A percentile compares a stretch with the other conserved stretches of the same genome.
Evolutionary conservation across 1,140 invertebrate genomes (phyloP).

Genomic region (Meloidogyne hapla): DNA sequence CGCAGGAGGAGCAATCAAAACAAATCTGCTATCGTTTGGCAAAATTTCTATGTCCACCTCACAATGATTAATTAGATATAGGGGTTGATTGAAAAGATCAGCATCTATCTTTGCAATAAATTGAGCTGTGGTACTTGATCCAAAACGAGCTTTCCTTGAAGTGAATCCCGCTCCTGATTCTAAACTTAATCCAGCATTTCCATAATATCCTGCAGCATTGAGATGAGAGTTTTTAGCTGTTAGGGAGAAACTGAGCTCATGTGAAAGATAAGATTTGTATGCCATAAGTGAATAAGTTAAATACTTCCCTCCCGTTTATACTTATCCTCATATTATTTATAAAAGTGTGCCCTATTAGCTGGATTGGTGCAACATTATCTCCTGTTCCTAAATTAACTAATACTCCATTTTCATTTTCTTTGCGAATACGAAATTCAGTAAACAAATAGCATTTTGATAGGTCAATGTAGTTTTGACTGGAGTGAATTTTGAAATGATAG

Average conservation of each 20-base stretch:
- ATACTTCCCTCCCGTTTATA: conserved; percentile 8
- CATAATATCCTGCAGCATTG: conserved; percentile 6
- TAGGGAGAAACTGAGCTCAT: not conserved
- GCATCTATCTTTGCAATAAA: conserved; percentile 11
- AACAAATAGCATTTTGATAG: not conserved
- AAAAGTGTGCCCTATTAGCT: conserved; percentile 6
- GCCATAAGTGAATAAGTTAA: not conserved
- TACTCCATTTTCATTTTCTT: not conserved
- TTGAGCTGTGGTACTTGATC: not conserved
- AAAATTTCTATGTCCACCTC: conserved; percentile 12
- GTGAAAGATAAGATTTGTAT: not conserved
- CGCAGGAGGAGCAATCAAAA: not conserved
- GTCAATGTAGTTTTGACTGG: conserved; percentile 10
- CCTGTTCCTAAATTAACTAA: not conserved
- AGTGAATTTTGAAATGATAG: conserved; percentile 18
- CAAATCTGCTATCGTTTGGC: conserved; percentile 1
- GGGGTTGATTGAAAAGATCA: conserved; percentile 14
- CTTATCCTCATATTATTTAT: conserved; percentile 6
- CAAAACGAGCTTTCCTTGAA: not conserved
- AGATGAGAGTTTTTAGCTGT: conserved; percentile 4
- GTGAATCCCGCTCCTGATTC: not conserved
- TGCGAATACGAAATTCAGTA: conserved; percentile 17
- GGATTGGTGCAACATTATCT: conserved; percentile 4
- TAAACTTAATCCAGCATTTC: not conserved
- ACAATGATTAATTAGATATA: conserved; percentile 11